Evolutionary conservation across 2,888 invertebrate species (phyloP).

Genomic region (Acleris laterana): DNA sequence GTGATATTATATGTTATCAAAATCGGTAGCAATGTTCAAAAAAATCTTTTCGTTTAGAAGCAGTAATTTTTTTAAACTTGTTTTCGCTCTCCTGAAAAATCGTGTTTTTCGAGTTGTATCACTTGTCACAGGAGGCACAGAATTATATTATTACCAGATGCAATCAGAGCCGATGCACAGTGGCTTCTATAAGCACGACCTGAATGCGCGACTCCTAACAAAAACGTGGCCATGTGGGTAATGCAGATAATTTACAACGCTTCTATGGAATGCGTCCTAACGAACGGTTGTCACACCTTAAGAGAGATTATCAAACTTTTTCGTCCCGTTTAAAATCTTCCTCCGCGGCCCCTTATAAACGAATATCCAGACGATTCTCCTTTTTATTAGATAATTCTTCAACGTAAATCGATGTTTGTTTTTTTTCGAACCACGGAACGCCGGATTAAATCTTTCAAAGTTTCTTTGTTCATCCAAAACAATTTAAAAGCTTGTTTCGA

Average conservation of each 20-base stretch:
- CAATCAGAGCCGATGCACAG: background rate
- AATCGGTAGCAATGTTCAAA: no score
- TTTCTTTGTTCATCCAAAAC: constrained; percentile 33
- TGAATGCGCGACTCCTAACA: constrained; percentile 10
- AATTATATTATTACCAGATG: background rate
- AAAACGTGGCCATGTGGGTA: constrained; percentile 56
- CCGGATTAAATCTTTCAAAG: constrained; percentile 32
- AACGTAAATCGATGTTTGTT: constrained; percentile 33
- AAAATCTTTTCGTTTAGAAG: no score
- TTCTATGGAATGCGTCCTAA: constrained; percentile 57
- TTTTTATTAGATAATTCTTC: constrained; percentile 49
- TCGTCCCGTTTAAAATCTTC: constrained; percentile 52
- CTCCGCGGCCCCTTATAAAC: constrained; percentile 48
- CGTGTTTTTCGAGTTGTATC: no score
- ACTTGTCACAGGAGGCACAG: no score
- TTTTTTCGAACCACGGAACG: constrained; percentile 19
- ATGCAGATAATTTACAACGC: constrained; percentile 58
- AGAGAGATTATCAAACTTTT: constrained; percentile 56
- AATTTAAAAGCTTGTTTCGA: constrained; percentile 36
- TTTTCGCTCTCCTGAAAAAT: no score
- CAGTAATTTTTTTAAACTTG: no score
- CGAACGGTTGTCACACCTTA: constrained; percentile 64
- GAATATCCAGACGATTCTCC: constrained; percentile 51
- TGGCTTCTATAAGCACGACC: background rate
- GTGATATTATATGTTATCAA: no score